These are phyloP conservation scores for Pseudochirops cupreus DNA, from an alignment of 2,797 vertebrate species.

Conservation along the genomic window DNA sequence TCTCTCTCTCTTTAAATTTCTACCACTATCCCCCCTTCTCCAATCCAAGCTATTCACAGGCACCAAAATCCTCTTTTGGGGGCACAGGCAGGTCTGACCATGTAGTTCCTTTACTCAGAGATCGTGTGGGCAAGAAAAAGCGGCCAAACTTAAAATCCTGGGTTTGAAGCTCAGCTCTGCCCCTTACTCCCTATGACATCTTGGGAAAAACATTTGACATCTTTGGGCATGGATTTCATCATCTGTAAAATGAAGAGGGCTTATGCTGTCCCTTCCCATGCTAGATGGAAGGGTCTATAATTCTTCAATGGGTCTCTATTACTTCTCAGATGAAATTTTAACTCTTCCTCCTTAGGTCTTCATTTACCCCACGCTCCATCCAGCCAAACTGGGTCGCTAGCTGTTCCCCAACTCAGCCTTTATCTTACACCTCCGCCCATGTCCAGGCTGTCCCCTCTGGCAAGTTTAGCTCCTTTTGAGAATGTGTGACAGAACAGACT, in stretches of 20 bases:
- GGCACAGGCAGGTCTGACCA: no score
- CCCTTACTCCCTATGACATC: neutral
- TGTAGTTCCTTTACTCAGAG: neutral
- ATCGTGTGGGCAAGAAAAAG: neutral
- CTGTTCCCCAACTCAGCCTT: neutral
- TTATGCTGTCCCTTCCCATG: neutral
- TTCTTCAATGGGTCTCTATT: neutral
- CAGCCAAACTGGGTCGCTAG: neutral
- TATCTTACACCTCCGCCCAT: neutral
- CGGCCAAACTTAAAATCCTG: neutral
- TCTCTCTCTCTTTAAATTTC: neutral
- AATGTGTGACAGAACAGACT: neutral
- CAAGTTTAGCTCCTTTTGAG: neutral
- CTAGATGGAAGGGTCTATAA: neutral
- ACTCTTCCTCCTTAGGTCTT: neutral
- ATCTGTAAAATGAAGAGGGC: neutral
- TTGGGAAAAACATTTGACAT: neutral
- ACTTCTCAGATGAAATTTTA: neutral
- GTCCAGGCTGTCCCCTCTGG: neutral
- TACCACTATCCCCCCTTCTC: neutral
- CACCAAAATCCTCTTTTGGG: neutral
- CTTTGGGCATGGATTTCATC: neutral
- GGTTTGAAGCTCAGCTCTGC: neutral
- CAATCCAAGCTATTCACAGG: neutral
- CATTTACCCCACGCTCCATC: neutral